A percentile compares a stretch with the other conserved stretches of the same genome.
phyloP scores from a whole-genome alignment of 2,113 vertebrate species.

The Morone chrysops region DNA sequence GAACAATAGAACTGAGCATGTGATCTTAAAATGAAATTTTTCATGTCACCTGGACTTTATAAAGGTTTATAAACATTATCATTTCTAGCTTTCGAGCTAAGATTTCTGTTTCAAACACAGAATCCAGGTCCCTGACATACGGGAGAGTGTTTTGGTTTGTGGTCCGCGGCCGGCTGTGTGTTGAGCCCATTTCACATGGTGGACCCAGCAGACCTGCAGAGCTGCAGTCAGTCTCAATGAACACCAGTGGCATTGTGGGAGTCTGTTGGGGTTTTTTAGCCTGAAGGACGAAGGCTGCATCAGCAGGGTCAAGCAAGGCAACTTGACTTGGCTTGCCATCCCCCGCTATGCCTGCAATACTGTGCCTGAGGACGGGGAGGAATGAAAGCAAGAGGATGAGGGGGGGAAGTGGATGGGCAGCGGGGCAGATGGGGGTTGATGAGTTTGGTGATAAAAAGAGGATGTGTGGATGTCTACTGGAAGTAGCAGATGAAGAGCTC shows the following conservation, averaged over 20 bases:
- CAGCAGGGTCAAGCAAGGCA: conserved; percentile 50
- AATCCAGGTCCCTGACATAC: background rate
- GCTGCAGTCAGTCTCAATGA: conserved; percentile 8
- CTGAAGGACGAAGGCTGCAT: conserved; percentile 34
- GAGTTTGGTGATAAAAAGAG: background rate
- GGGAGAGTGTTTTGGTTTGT: background rate
- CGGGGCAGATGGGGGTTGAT: background rate
- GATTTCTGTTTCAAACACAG: too few relatives aligned
- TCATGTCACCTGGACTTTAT: too few relatives aligned
- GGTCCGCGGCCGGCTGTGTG: background rate
- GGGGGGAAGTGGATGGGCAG: background rate
- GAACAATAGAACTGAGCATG: too few relatives aligned
- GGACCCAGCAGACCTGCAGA: conserved; percentile 7
- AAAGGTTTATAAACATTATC: too few relatives aligned
- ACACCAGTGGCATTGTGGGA: conserved; percentile 17
- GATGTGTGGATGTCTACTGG: background rate
- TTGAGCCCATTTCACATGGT: background rate
- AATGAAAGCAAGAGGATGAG: conserved; percentile 14
- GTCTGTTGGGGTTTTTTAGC: conserved; percentile 11
- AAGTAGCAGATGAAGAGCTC: background rate
- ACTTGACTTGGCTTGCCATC: conserved; percentile 43
- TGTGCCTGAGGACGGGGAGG: conserved; percentile 31
- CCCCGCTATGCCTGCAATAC: background rate
- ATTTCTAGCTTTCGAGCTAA: too few relatives aligned
- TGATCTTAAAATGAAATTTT: too few relatives aligned